Percentiles rank a stretch among this genome's conserved stretches.
phyloP scores from a whole-genome alignment of 2,797 vertebrate species.

The Tokudaia muenninki region DNA sequence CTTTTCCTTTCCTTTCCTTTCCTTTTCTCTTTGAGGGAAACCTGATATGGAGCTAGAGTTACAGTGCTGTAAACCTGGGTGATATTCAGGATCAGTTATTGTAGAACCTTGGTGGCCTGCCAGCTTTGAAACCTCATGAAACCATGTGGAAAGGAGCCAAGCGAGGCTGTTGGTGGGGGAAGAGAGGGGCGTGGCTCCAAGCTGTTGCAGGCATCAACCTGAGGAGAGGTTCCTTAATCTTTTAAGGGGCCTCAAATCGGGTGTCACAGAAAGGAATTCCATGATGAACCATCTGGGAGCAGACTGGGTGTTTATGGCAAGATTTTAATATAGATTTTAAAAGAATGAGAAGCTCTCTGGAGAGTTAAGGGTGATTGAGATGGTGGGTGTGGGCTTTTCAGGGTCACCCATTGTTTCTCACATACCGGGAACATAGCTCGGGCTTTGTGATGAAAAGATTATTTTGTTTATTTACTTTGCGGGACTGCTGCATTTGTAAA shows the following conservation, averaged over 20 bases:
- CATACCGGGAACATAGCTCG: background rate
- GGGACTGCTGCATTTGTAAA: background rate
- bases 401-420: background rate
- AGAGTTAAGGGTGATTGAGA: background rate
- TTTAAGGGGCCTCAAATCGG: background rate
- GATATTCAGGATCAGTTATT: fast-evolving
- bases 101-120: too few relatives aligned
- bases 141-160: fast-evolving
- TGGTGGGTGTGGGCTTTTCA: background rate
- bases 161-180: background rate
- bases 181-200: too few relatives aligned
- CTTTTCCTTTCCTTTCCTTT: background rate
- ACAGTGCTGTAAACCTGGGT: background rate
- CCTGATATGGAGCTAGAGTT: background rate
- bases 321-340: conserved; percentile 5
- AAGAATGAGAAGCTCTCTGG: background rate
- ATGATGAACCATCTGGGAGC: background rate
- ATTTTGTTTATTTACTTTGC: background rate
- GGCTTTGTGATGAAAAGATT: background rate
- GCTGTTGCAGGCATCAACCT: background rate
- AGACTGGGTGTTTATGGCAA: background rate
- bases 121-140: background rate
- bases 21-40: background rate
- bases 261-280: background rate
- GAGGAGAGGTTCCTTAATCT: background rate